phyloP scores from a whole-genome alignment of 2,888 invertebrate genomes.

The Amphimallon solstitiale region DNA sequence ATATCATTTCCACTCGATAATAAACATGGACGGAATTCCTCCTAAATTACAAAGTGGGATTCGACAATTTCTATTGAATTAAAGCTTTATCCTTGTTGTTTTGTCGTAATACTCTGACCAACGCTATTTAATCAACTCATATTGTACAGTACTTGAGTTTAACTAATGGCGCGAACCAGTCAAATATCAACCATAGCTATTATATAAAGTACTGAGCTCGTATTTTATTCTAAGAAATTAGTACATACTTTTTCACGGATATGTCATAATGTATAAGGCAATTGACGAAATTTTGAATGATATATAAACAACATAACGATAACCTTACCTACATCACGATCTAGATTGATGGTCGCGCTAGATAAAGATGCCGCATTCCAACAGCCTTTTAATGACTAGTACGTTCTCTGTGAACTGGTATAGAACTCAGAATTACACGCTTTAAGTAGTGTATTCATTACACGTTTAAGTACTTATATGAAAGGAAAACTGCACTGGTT shows the following conservation, averaged over 20 bases:
- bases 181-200: not conserved
- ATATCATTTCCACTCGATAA: no score
- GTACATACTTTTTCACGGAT: not conserved
- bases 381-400: not conserved
- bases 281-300: conserved; percentile 12
- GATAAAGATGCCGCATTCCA: conserved; percentile 24
- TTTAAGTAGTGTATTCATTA: conserved; percentile 16
- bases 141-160: no score
- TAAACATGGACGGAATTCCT: no score
- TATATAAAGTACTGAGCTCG: not conserved
- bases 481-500: conserved; percentile 5
- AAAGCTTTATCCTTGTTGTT: no score
- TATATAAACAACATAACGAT: conserved; percentile 10
- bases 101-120: no score
- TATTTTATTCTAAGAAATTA: conserved; percentile 6
- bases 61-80: no score
- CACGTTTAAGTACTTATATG: conserved; percentile 4
- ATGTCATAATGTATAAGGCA: not conserved
- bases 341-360: conserved; percentile 14
- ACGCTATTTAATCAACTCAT: no score
- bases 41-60: no score
- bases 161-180: no score
- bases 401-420: not conserved
- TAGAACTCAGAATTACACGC: conserved; percentile 4
- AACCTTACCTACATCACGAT: conserved; percentile 3